These are phyloP conservation scores for Flexamia atlantica DNA, from an alignment of 2,888 invertebrate species.

Conservation along the genomic window DNA sequence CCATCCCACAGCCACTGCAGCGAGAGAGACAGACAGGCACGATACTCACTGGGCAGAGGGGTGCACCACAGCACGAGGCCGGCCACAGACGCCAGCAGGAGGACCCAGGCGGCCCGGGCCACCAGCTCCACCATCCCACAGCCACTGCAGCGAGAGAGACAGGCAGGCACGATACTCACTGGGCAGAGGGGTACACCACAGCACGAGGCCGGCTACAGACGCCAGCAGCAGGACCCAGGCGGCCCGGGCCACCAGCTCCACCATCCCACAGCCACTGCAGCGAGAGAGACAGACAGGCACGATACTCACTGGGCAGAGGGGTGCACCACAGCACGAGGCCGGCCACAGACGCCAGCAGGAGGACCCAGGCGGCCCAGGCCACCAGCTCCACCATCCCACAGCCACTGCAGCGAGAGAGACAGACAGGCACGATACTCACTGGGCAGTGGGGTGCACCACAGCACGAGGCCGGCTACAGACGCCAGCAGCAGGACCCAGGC, in stretches of 20 bases:
- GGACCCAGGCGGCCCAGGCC: slow-evolving; percentile 61
- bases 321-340: slow-evolving; percentile 69
- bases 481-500: slow-evolving; percentile 67
- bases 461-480: slow-evolving; percentile 67
- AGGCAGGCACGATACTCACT: too few species aligned
- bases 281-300: slow-evolving; percentile 31
- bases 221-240: slow-evolving; percentile 67
- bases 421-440: too few species aligned
- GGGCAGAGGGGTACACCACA: slow-evolving; percentile 70
- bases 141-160: slow-evolving; percentile 23
- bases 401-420: slow-evolving; percentile 23
- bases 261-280: neutral
- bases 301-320: too few species aligned
- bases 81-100: slow-evolving; percentile 67
- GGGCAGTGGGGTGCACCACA: slow-evolving; percentile 70
- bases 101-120: slow-evolving; percentile 61
- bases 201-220: slow-evolving; percentile 67
- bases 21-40: slow-evolving; percentile 31
- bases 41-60: too few species aligned
- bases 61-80: slow-evolving; percentile 69
- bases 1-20: neutral
- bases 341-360: slow-evolving; percentile 67
- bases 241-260: slow-evolving; percentile 8
- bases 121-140: slow-evolving; percentile 17
- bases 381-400: slow-evolving; percentile 17